Percentiles rank a stretch among this genome's conserved stretches.
Conservation (phyloP, 2,888 invertebrate genomes). For the Amblyjoppa proteus region DNA sequence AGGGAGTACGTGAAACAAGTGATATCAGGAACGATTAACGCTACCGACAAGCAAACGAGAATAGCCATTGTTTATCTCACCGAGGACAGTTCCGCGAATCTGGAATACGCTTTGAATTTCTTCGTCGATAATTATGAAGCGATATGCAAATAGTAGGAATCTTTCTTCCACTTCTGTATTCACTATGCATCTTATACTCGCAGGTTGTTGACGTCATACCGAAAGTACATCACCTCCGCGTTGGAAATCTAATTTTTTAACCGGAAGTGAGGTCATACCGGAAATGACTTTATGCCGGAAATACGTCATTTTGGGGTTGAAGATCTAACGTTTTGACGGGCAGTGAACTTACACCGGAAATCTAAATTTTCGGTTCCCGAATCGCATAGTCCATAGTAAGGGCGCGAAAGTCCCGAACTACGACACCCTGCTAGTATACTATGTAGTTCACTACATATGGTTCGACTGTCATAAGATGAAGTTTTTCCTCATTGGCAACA, state of each 20-base stretch:
- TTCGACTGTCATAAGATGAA: neutral
- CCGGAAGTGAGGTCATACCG: no score
- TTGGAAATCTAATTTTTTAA: no score
- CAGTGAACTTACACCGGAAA: no score
- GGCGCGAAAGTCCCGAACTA: neutral
- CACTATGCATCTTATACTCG: neutral
- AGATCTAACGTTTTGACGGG: no score
- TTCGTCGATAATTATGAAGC: constrained; percentile 66
- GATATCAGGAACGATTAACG: constrained; percentile 41
- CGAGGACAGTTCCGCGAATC: constrained; percentile 59
- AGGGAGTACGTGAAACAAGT: constrained; percentile 63
- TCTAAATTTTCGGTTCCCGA: no score
- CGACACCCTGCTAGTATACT: neutral
- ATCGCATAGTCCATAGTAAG: neutral
- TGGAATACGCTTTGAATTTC: constrained; percentile 68
- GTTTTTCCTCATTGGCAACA: neutral
- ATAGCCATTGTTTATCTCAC: constrained; percentile 56
- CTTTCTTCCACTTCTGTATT: neutral
- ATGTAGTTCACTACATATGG: neutral
- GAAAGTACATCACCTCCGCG: no score
- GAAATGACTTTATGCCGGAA: no score
- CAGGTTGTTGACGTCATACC: no score
- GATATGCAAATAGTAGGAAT: constrained; percentile 64
- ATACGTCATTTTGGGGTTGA: no score
- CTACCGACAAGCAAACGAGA: constrained; percentile 51